phyloP scores from a whole-genome alignment of 2,888 invertebrate species.

The Charanyca ferruginea region DNA sequence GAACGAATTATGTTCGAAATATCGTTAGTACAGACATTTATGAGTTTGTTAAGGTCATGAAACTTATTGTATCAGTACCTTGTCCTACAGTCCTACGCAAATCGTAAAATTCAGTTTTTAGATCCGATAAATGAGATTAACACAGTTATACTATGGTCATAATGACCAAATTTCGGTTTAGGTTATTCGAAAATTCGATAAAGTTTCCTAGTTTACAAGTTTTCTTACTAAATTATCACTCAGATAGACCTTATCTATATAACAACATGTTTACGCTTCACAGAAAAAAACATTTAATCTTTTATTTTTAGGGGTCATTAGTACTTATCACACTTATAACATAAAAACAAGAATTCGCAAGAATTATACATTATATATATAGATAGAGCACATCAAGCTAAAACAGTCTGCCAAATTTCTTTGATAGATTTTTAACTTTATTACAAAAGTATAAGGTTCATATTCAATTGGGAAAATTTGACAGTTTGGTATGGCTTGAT shows the following conservation, averaged over 20 bases:
- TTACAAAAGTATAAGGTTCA: too few species aligned
- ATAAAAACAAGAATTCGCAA: too few species aligned
- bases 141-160: neutral
- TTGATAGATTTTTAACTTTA: too few species aligned
- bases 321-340: too few species aligned
- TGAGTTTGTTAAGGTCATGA: constrained; percentile 37
- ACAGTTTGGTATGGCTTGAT: too few species aligned
- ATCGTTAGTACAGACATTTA: constrained; percentile 44
- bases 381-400: too few species aligned
- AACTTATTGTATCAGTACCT: constrained; percentile 41
- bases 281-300: too few species aligned
- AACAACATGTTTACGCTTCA: neutral
- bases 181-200: constrained; percentile 2
- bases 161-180: neutral
- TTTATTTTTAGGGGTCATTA: too few species aligned
- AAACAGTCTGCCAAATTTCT: too few species aligned
- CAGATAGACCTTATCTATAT: neutral
- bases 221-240: neutral
- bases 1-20: constrained; percentile 29
- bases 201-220: neutral
- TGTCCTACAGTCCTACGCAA: constrained; percentile 38
- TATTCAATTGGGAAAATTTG: too few species aligned
- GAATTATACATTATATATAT: too few species aligned
- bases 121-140: constrained; percentile 24
- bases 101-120: constrained; percentile 38